Percentiles rank a stretch among this genome's conserved stretches.
Conservation (phyloP, 2,797 vertebrate species). For the Cyprinella venusta region DNA sequence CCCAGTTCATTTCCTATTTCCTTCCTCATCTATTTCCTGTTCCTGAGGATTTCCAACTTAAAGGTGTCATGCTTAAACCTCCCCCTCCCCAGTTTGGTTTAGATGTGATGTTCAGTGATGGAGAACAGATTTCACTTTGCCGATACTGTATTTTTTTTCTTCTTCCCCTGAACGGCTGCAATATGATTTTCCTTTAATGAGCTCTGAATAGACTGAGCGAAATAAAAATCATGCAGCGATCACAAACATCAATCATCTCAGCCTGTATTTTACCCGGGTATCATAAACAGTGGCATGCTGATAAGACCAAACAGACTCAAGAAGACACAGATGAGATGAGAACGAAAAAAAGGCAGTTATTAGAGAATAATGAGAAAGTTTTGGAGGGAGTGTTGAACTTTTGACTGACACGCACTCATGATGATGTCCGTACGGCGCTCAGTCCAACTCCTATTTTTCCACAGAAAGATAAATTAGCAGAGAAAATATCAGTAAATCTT, state of each 20-base stretch:
- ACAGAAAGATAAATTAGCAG: conserved; percentile 21
- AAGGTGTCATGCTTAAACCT: neutral
- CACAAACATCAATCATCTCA: conserved; percentile 26
- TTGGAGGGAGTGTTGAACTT: conserved; percentile 7
- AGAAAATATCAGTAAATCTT: conserved; percentile 10
- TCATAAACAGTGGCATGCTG: conserved; percentile 9
- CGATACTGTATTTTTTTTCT: neutral
- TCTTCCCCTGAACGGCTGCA: conserved; percentile 4
- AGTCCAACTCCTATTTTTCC: neutral
- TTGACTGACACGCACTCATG: neutral
- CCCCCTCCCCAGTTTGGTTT: neutral
- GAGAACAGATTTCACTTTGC: conserved; percentile 12
- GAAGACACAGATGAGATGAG: conserved; percentile 1
- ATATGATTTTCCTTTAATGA: conserved; percentile 49
- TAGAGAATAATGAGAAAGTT: conserved; percentile 2
- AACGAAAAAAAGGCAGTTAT: neutral
- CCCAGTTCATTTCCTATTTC: neutral
- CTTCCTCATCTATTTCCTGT: neutral
- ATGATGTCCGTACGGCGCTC: neutral
- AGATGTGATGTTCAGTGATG: conserved; percentile 29
- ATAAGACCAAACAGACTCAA: neutral
- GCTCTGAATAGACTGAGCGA: conserved; percentile 38
- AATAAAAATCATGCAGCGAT: conserved; percentile 34
- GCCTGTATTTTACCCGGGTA: neutral
- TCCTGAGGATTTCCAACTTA: neutral